Conservation (phyloP, 2,888 invertebrate species). For the Carpatolechia fugitivella region DNA sequence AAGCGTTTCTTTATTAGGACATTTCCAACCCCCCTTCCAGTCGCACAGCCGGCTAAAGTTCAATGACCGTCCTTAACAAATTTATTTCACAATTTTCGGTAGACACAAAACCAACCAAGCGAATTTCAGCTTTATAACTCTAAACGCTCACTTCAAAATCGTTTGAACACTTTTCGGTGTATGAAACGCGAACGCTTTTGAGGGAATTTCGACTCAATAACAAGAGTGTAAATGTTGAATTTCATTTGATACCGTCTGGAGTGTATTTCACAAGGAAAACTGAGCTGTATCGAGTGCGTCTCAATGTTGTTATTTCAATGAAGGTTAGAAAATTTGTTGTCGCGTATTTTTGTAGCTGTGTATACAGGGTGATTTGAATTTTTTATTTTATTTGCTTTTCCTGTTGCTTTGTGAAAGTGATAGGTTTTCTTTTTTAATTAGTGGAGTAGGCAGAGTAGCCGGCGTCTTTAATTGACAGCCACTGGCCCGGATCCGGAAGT, state of each 20-base stretch:
- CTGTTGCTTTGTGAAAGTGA: not conserved
- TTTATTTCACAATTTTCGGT: not conserved
- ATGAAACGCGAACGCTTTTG: not conserved
- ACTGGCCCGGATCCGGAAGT: no score
- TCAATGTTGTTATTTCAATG: not conserved
- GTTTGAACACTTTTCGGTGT: not conserved
- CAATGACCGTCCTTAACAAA: conserved; percentile 4
- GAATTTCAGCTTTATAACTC: not conserved
- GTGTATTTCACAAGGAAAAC: not conserved
- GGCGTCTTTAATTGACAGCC: not conserved
- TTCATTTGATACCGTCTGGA: not conserved
- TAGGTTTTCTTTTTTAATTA: not conserved
- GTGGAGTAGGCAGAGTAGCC: not conserved
- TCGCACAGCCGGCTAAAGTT: not conserved
- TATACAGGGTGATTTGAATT: conserved; percentile 1
- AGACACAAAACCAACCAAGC: not conserved
- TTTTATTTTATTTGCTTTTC: not conserved
- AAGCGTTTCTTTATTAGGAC: not conserved
- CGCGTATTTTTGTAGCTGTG: not conserved
- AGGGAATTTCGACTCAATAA: not conserved
- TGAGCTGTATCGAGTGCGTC: not conserved
- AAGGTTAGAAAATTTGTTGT: not conserved
- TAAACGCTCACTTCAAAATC: not conserved
- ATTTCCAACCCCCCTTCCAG: not conserved
- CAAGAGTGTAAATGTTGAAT: not conserved